Evolutionary conservation across 2,888 invertebrate genomes (phyloP), one percentile per base, ranked within the genome.

Genomic region (Agriotes lineatus): DNA sequence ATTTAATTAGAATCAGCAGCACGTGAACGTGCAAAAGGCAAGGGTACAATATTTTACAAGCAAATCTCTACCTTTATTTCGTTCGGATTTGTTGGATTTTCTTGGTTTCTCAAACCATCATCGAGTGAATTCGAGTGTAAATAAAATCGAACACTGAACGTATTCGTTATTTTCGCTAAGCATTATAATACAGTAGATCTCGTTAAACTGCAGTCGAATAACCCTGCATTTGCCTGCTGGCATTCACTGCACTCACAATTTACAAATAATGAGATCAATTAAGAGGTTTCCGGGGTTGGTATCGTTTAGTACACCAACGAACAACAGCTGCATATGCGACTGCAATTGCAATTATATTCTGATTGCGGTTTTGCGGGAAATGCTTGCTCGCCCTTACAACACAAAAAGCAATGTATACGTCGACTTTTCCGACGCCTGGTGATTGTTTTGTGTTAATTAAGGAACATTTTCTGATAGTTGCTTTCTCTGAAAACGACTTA

Each of bases 241-340:
- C 56, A 67, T 67, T 67, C 61, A 62, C 20, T 67, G 45, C 48
- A 39, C 61, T 37, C 67, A 67, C 67, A 57, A 67, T 61, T 67
- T 67, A 57, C 54, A 67, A 67, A 67, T 67, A 67, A 67, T 67
- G 67, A 67, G 67, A 67, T 67, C 67, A 67, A 67, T 67, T 67
- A 67, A 62, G 61, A 67, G 61, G 67, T 57, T 67, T 67, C 19
- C 57, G 61, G 33, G 16, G 48, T 56, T 57, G 61, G 48, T 56
- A 67, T 61, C 62, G 62, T 67, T 61, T 67, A 67, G 12, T 30
- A 50, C 50, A 33, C 50, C 45, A 39, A 39, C 48, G 57, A 62
- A 67, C 56, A 67, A 62, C 22, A 61, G 37, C 50, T 61, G 61
- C 33, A 66, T 42, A 39, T 54, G 37, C 52, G 44, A 60, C 45